Percentiles rank a stretch among this genome's conserved stretches.
Conservation (phyloP, 2,888 invertebrate genomes). For the Margaritifera margaritifera region DNA sequence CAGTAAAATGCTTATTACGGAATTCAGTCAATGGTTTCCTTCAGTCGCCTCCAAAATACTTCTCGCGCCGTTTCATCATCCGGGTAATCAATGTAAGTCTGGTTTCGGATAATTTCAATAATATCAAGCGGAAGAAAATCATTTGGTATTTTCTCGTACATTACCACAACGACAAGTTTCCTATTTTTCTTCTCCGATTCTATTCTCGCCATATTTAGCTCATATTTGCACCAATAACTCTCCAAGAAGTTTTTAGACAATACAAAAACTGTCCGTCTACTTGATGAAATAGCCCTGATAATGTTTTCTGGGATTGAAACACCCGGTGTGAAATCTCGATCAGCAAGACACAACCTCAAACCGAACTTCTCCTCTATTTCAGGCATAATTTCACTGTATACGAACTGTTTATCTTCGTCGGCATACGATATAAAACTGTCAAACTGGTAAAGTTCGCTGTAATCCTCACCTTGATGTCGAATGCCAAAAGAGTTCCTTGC, state of each 20-base stretch:
- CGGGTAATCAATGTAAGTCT: conserved; percentile 14
- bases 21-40: background rate
- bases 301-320: conserved; percentile 29
- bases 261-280: conserved; percentile 23
- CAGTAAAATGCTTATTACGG: no score
- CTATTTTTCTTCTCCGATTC: conserved; percentile 19
- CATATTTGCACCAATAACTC: conserved; percentile 36
- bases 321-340: conserved; percentile 27
- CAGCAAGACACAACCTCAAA: conserved; percentile 22
- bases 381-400: conserved; percentile 13
- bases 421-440: conserved; percentile 33
- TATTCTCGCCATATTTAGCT: conserved; percentile 35
- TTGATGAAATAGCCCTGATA: conserved; percentile 22
- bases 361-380: conserved; percentile 21
- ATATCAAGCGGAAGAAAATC: conserved; percentile 14
- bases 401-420: conserved; percentile 17
- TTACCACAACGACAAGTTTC: conserved; percentile 18
- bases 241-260: conserved; percentile 21
- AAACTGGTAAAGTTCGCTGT: conserved; percentile 11
- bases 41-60: conserved; percentile 16
- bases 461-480: conserved; percentile 10
- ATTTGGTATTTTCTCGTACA: conserved; percentile 12
- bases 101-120: conserved; percentile 11
- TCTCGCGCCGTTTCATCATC: conserved; percentile 4
- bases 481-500: conserved; percentile 7